Evolutionary conservation across 2,888 invertebrate species (phyloP), one percentile per base, ranked within the genome.

Genomic region (Euzetes globulus): DNA sequence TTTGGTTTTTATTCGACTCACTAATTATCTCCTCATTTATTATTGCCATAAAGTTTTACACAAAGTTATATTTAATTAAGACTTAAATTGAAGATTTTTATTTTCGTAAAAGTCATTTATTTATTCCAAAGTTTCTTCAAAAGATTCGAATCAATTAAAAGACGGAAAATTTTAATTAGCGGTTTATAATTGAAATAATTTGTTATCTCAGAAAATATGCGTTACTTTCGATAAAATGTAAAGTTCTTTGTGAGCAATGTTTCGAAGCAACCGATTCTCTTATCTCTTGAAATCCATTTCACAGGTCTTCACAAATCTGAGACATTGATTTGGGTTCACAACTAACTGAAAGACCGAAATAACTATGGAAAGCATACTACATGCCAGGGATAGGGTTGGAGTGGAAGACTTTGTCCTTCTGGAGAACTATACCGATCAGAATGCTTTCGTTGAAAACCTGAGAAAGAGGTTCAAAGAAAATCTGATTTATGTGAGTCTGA

Each of bases 361-460:
- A 55, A 7, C 22, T 55, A 83, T 83, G 83, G 83, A 83, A 78
- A 81, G 81, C 72, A 80, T 80, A 73, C 78, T 83, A 22, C 81
- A 81, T 73, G 90, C 91, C 80, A 87, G 94, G 78, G 92, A 94
- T 83, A 87, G 90, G 78, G 91, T 91, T 50, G 95, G 95, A 72
- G 91, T 95, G 33, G 91, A 93, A 82, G 94, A 95, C 85, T 92
- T 92, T 82, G 91, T 95, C 75, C 87, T 95, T 73, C 87, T 95
- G 70, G 94, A 94, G 82, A 89, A 94, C 83, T 92, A 87, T 84
- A 87, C 87, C 77, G 91, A 88, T 80, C 90, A 91, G 80, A 85
- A 86, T 1, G 92, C 90, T 60, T 94, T 95, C 83, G 88, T 92
- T 73, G 91, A 91, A 79, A 95, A 95, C 84, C 85, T 95, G 76